These are phyloP conservation scores for Heliconius eleuchia DNA, from an alignment of 1,140 invertebrate species.

Conservation along the genomic window DNA sequence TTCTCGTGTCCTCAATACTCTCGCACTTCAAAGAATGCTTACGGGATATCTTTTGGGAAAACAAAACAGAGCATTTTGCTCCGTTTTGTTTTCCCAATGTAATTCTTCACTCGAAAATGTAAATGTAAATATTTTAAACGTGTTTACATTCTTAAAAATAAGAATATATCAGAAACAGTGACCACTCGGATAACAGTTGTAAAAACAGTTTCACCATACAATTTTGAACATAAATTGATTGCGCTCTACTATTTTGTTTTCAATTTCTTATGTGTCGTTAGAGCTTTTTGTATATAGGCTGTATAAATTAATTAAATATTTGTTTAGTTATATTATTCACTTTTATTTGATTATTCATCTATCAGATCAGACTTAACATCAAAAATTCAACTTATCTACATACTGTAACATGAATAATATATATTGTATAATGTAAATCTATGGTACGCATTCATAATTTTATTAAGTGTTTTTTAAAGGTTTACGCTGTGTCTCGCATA, in stretches of 20 bases:
- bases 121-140: not conserved
- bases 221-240: not conserved
- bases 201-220: not conserved
- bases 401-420: no score
- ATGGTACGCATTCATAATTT: no score
- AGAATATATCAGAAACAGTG: not conserved
- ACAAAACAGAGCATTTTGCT: not conserved
- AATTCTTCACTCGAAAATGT: not conserved
- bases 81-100: no score
- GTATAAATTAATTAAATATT: not conserved
- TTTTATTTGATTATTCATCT: no score
- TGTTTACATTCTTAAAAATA: not conserved
- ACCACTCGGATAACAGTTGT: not conserved
- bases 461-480: no score
- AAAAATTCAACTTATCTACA: no score
- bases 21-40: slow-evolving; percentile 4
- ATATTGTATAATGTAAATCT: no score
- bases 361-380: no score
- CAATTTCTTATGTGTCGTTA: not conserved
- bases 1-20: not conserved
- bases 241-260: not conserved
- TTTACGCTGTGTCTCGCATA: no score
- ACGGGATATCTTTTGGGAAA: not conserved
- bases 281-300: not conserved
- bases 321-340: not conserved